Evolutionary conservation across 2,113 vertebrate species (phyloP).

Genomic region (Syngnathus typhle): DNA sequence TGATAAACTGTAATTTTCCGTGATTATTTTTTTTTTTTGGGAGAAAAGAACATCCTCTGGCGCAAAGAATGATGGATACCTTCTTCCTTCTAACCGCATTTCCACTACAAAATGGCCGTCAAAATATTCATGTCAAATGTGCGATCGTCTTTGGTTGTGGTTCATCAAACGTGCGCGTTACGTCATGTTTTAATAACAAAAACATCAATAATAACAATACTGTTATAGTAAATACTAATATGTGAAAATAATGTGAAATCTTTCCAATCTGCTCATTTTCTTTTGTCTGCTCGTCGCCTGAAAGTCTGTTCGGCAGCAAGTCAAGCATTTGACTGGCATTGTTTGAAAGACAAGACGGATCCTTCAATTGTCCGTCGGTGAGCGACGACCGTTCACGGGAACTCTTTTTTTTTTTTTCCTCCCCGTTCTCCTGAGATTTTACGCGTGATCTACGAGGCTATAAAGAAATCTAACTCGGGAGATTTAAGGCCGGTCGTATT

Average conservation of each 20-base stretch:
- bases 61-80: not conserved
- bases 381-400: conserved; percentile 14
- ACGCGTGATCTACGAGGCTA: conserved; percentile 54
- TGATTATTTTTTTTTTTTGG: not conserved
- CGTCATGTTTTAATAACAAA: not conserved
- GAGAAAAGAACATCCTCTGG: conserved; percentile 6
- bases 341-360: conserved; percentile 15
- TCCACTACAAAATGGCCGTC: not conserved
- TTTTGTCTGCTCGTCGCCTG: not conserved
- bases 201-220: not conserved
- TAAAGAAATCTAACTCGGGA: conserved; percentile 45
- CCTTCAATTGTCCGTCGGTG: conserved; percentile 54
- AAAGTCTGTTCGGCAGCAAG: conserved; percentile 10
- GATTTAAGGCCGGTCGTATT: conserved; percentile 59
- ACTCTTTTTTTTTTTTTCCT: conserved; percentile 21
- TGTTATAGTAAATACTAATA: no score
- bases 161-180: not conserved
- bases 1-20: conserved; percentile 4
- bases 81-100: conserved; percentile 11
- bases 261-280: not conserved
- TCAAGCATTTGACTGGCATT: not conserved
- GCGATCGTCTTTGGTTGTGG: not conserved
- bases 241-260: not conserved
- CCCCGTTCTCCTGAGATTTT: conserved; percentile 24
- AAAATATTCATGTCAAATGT: not conserved